phyloP scores from a whole-genome alignment of 1,140 invertebrate species.

The Nasonia vitripennis region DNA sequence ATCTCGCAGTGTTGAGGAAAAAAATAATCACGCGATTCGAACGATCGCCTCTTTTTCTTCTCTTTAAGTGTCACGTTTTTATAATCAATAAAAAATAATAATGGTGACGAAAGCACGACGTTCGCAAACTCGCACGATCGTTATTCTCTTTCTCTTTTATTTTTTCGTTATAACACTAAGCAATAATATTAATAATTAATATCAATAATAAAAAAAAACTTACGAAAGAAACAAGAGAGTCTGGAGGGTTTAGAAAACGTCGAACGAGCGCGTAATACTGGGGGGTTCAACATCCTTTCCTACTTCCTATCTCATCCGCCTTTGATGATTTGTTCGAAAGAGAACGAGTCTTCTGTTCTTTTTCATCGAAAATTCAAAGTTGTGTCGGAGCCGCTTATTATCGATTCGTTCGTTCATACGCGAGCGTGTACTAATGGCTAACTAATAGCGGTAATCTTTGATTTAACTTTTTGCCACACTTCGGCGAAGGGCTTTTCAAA shows the following conservation, averaged over 20 bases:
- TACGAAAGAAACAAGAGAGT: constrained; percentile 49
- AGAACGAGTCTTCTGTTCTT: constrained; percentile 12
- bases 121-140: constrained; percentile 20
- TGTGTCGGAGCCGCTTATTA: constrained; percentile 33
- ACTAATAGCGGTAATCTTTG: constrained; percentile 7
- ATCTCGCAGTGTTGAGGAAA: constrained; percentile 23
- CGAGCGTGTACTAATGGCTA: background rate
- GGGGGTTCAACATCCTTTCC: constrained; percentile 39
- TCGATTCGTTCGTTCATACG: constrained; percentile 14
- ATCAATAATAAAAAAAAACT: constrained; percentile 43
- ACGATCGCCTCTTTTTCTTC: background rate
- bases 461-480: background rate
- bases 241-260: constrained; percentile 40
- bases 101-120: constrained; percentile 22
- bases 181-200: constrained; percentile 36
- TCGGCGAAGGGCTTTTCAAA: constrained; percentile 12
- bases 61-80: constrained; percentile 5
- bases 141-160: constrained; percentile 30
- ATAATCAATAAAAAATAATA: constrained; percentile 17
- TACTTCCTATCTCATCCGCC: constrained; percentile 42
- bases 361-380: constrained; percentile 16
- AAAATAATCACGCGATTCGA: constrained; percentile 17
- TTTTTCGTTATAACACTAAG: constrained; percentile 37
- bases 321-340: background rate
- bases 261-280: constrained; percentile 51